These are phyloP conservation scores for Leucophora obtusa DNA, from an alignment of 2,888 invertebrate genomes.

Conservation along the genomic window DNA sequence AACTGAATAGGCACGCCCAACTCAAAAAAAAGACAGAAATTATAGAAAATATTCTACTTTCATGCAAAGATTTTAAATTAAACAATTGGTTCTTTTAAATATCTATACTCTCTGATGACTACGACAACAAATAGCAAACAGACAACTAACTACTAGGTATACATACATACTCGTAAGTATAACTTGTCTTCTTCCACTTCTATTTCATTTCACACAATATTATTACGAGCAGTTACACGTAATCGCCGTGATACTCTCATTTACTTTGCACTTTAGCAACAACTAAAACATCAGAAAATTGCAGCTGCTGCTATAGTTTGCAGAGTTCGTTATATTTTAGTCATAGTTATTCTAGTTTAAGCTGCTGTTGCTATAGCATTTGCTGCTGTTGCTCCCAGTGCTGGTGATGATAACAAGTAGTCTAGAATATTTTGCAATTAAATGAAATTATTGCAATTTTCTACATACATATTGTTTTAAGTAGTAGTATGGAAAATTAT, in stretches of 20 bases:
- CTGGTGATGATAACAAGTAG: conserved; percentile 11
- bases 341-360: background rate
- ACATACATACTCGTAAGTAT: background rate
- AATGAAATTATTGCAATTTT: conserved; percentile 40
- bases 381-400: background rate
- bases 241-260: background rate
- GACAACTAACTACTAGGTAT: too few relatives aligned
- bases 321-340: background rate
- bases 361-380: background rate
- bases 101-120: too few relatives aligned
- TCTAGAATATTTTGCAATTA: conserved; percentile 39
- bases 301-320: background rate
- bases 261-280: conserved; percentile 1
- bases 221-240: background rate
- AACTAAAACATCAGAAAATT: background rate
- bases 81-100: too few relatives aligned
- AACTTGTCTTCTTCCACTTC: background rate
- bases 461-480: conserved; percentile 23
- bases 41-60: too few relatives aligned
- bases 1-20: too few relatives aligned
- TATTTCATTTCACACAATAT: background rate
- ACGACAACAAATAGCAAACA: too few relatives aligned
- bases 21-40: too few relatives aligned
- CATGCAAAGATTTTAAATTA: too few relatives aligned
- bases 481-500: conserved; percentile 10